Evolutionary conservation across 2,888 invertebrate genomes (phyloP).

Genomic region (Xestia sexstrigata): DNA sequence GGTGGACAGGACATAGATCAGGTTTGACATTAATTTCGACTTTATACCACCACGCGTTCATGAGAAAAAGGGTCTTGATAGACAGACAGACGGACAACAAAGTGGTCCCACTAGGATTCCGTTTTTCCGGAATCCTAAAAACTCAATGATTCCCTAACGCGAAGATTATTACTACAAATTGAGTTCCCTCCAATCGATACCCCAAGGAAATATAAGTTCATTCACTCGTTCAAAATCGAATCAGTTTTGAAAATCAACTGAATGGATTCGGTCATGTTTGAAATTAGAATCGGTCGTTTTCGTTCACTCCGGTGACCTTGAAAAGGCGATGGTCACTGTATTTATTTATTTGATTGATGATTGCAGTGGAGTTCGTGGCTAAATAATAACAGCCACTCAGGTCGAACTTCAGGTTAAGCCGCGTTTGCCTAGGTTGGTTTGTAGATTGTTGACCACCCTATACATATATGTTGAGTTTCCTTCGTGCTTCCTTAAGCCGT

Average conservation of each 20-base stretch:
- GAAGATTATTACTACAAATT: conserved; percentile 19
- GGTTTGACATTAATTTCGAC: no score
- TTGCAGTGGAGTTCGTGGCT: background rate
- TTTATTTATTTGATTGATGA: background rate
- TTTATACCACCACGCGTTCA: no score
- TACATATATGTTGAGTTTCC: no score
- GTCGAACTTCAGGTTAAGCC: background rate
- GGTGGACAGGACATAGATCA: no score
- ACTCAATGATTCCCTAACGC: conserved; percentile 1
- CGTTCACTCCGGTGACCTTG: conserved; percentile 27
- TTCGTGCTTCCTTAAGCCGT: no score
- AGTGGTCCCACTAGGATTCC: background rate
- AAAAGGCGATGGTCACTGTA: background rate
- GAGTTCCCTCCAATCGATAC: conserved; percentile 21
- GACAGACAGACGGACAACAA: background rate
- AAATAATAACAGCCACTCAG: background rate
- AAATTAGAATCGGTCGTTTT: conserved; percentile 47
- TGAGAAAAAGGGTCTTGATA: no score
- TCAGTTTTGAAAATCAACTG: conserved; percentile 30
- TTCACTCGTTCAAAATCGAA: conserved; percentile 48
- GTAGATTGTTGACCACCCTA: no score
- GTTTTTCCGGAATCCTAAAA: background rate
- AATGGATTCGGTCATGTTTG: conserved; percentile 49
- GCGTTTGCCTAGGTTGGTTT: no score
- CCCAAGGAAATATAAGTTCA: conserved; percentile 44